Percentiles rank a stretch among this genome's conserved stretches.
These are phyloP conservation scores for Dysdera silvatica DNA, from an alignment of 1,140 invertebrate genomes.

Conservation along the genomic window DNA sequence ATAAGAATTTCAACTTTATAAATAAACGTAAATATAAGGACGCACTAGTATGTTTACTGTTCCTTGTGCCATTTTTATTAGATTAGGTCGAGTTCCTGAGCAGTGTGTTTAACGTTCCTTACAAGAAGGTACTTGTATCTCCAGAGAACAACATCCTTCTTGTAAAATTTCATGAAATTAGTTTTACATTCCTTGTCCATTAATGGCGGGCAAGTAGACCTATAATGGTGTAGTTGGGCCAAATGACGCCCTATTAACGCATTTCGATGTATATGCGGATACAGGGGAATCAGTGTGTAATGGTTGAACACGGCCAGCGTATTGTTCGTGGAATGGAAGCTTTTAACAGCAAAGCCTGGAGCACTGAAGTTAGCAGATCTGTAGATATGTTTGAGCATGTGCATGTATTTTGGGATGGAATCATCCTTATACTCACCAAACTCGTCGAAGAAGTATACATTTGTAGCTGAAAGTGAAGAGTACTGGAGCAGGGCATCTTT, in stretches of 20 bases:
- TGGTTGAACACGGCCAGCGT: constrained; percentile 65
- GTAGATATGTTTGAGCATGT: constrained; percentile 36
- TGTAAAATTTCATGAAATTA: constrained; percentile 27
- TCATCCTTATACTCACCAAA: constrained; percentile 23
- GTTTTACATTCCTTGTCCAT: constrained; percentile 31
- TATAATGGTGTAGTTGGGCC: constrained; percentile 56
- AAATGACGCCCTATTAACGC: constrained; percentile 44
- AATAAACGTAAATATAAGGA: too few species aligned
- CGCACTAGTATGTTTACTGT: too few species aligned
- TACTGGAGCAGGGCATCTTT: constrained; percentile 43
- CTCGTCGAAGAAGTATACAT: constrained; percentile 56
- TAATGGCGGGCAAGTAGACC: constrained; percentile 37
- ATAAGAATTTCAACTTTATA: too few species aligned
- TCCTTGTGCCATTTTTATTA: too few species aligned
- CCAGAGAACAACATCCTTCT: constrained; percentile 19
- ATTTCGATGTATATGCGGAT: constrained; percentile 50
- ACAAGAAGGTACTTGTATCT: constrained; percentile 32
- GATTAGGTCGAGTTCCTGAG: too few species aligned
- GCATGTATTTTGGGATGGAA: constrained; percentile 32
- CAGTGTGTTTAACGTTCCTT: too few species aligned
- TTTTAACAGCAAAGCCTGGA: constrained; percentile 59
- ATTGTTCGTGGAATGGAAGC: constrained; percentile 57
- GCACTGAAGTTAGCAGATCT: constrained; percentile 53
- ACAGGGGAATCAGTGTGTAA: constrained; percentile 56
- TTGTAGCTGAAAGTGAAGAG: constrained; percentile 56